Evolutionary conservation across 2,888 invertebrate species (phyloP).

Genomic region (Apocheima hispidaria): DNA sequence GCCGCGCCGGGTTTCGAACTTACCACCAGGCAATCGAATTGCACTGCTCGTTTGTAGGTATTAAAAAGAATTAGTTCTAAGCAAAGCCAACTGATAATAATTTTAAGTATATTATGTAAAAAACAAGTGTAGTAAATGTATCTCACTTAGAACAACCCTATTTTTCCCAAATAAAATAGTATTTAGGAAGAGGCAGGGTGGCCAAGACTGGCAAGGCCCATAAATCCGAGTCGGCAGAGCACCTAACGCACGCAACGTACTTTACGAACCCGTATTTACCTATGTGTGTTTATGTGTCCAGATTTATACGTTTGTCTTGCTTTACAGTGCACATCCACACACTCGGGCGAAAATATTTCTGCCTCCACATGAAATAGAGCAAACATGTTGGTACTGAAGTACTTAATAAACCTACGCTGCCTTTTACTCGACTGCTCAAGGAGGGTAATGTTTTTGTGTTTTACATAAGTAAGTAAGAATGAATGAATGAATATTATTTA

Average conservation of each 20-base stretch:
- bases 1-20: too few relatives aligned
- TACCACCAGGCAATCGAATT: too few relatives aligned
- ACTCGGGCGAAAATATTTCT: constrained; percentile 62
- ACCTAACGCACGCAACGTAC: constrained; percentile 68
- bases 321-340: constrained; percentile 59
- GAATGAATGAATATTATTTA: too few relatives aligned
- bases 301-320: constrained; percentile 73
- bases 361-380: constrained; percentile 43
- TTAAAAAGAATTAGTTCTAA: too few relatives aligned
- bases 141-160: too few relatives aligned
- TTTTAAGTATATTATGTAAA: too few relatives aligned
- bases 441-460: too few relatives aligned
- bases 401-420: constrained; percentile 14
- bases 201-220: constrained; percentile 60
- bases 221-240: constrained; percentile 67
- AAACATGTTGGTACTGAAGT: constrained; percentile 28
- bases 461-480: too few relatives aligned
- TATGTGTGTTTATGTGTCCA: constrained; percentile 46
- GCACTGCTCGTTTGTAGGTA: too few relatives aligned
- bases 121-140: neutral
- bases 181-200: constrained; percentile 63
- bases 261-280: neutral
- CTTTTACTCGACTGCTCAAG: too few relatives aligned
- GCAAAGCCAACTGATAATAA: too few relatives aligned
- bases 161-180: constrained; percentile 28